Evolutionary conservation across 2,888 invertebrate species (phyloP), one percentile per base, ranked within the genome.

Genomic region (Orthosia cruda): DNA sequence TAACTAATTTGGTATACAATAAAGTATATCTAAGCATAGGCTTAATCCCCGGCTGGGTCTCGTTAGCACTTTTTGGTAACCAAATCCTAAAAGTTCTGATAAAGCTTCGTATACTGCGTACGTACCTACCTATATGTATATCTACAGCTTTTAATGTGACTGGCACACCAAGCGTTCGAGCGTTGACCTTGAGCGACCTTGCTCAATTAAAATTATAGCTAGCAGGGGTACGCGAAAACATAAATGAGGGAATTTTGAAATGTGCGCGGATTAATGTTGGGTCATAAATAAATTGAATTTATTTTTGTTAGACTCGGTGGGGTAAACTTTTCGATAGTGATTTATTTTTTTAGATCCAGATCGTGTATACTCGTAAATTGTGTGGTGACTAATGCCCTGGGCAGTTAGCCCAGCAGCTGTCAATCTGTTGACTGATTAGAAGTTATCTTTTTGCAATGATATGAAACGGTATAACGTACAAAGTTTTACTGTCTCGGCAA

Each of bases 201-300:
- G 66, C 50, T 18, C 84, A 83, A 71, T 80, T 83, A 80, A 79
- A 67, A 80, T 67, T 47, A 59, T 59, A 59, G 58, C 58, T 50
- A n/a, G n/a, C 23, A 23, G n/a, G 4, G 63, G 49, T 47, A 78
- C 11, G 26, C 13, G 23, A 32, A 55, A 59, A 55, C 40, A 62
- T 77, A 52, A 77, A 63, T 55, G 79, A 83, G 54, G 54, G n/a
- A 20, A 26, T 32, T 66, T 61, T 59, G 23, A 64, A 78, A 62
- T 62, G 54, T 58, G 26, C 69, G 50, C n/a, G 15, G 32, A 63
- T 58, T 57, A 26, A 80, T 52, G 61, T 55, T 50, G 23, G n/a
- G 13, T 45, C 62, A 32, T 58, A 79, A 79, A 74, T 71, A 58
- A 26, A 45, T 66, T 62, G 16, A 9, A 69, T 78, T 57, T 69